phyloP scores from a whole-genome alignment of 2,113 vertebrate species.

The Scartelaos histophorus region DNA sequence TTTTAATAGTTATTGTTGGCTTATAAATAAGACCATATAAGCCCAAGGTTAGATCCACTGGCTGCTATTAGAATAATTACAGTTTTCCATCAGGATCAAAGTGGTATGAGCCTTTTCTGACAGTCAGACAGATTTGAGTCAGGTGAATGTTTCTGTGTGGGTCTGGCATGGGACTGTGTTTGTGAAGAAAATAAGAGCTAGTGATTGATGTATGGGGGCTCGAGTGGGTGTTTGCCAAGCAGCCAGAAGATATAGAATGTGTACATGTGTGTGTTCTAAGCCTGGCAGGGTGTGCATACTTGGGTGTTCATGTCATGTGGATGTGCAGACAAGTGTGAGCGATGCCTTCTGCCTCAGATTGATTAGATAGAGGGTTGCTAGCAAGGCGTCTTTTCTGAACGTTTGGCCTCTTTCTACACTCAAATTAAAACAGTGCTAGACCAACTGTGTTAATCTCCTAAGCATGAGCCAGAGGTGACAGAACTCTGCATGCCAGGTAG shows the following conservation, averaged over 20 bases:
- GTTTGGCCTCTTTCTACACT: slow-evolving; percentile 50
- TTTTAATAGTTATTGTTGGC: slow-evolving; percentile 34
- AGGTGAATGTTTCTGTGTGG: slow-evolving; percentile 24
- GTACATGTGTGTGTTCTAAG: slow-evolving; percentile 14
- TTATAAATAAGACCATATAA: slow-evolving; percentile 43
- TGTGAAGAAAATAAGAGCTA: slow-evolving; percentile 25
- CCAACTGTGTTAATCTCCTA: slow-evolving; percentile 45
- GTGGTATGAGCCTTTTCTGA: slow-evolving; percentile 32
- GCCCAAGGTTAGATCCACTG: slow-evolving; percentile 31
- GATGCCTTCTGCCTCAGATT: slow-evolving; percentile 56
- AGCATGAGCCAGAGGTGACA: slow-evolving; percentile 55
- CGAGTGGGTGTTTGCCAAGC: slow-evolving; percentile 48
- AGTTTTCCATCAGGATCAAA: slow-evolving; percentile 47
- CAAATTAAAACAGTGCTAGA: slow-evolving; percentile 57
- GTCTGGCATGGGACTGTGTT: slow-evolving; percentile 32
- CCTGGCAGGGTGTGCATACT: slow-evolving; percentile 14
- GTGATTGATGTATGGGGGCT: slow-evolving; percentile 59
- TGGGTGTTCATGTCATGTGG: slow-evolving; percentile 18
- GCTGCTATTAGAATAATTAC: slow-evolving; percentile 54
- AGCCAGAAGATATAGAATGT: slow-evolving; percentile 49
- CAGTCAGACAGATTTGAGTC: slow-evolving; percentile 35
- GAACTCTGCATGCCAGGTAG: slow-evolving; percentile 43
- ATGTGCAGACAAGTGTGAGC: slow-evolving; percentile 10
- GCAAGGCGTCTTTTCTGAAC: slow-evolving; percentile 31
- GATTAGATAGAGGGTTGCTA: slow-evolving; percentile 57